Conservation (phyloP, 2,888 invertebrate genomes). For the Pachliopta kotzebuea region DNA sequence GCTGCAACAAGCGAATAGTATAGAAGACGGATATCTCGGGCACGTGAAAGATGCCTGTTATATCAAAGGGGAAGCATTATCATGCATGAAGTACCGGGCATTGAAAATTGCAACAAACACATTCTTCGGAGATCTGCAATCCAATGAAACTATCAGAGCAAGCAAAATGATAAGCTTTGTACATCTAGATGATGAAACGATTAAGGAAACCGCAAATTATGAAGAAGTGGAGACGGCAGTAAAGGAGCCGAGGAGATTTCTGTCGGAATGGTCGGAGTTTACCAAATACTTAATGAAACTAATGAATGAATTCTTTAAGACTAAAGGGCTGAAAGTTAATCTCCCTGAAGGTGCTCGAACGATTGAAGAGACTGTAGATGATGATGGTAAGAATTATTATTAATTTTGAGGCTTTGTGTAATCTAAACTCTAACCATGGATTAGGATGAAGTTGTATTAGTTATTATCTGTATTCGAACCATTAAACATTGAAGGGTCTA, state of each 20-base stretch:
- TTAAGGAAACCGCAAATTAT: constrained; percentile 47
- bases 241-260: constrained; percentile 56
- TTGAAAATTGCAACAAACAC: constrained; percentile 67
- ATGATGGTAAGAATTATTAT: constrained; percentile 44
- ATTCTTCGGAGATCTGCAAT: constrained; percentile 56
- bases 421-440: too few species aligned
- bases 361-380: constrained; percentile 59
- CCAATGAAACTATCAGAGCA: constrained; percentile 64
- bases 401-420: too few species aligned
- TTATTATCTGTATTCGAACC: not conserved
- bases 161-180: constrained; percentile 63
- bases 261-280: constrained; percentile 71
- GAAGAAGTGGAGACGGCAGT: constrained; percentile 43
- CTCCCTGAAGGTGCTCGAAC: constrained; percentile 71
- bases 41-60: constrained; percentile 71
- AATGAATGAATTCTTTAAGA: constrained; percentile 65
- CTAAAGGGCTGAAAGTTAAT: constrained; percentile 64
- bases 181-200: constrained; percentile 58
- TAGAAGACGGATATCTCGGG: constrained; percentile 65
- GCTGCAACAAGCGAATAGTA: constrained; percentile 34
- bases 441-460: too few species aligned
- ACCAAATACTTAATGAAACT: constrained; percentile 68
- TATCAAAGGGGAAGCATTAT: constrained; percentile 61
- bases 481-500: constrained; percentile 7
- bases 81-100: constrained; percentile 71